These are phyloP conservation scores for western clawed frog (Xenopus tropicalis) DNA, from an alignment of 2,113 vertebrate genomes.

Conservation along the genomic window DNA sequence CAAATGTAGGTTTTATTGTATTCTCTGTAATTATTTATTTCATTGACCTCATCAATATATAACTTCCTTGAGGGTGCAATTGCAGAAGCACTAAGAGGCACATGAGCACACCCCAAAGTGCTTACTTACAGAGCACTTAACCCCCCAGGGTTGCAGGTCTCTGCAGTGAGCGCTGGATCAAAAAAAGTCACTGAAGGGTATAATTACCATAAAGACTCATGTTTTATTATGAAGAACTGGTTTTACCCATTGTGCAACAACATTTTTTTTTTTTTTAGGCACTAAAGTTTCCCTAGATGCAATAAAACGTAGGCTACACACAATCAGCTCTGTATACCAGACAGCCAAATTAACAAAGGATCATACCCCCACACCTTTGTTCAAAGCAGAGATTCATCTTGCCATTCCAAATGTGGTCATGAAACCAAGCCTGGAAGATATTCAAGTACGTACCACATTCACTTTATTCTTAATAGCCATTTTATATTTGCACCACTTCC, in stretches of 20 bases:
- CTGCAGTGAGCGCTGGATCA: no score
- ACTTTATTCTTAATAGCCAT: background rate
- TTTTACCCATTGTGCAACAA: background rate
- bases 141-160: no score
- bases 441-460: conserved; percentile 63
- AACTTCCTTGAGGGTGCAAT: no score
- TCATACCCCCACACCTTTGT: conserved; percentile 59
- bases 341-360: conserved; percentile 39
- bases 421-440: conserved; percentile 72
- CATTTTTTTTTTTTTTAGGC: conserved; percentile 55
- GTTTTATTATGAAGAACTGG: no score
- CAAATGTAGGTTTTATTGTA: conserved; percentile 63
- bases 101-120: no score
- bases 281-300: conserved; percentile 66
- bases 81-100: no score
- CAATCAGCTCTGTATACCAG: conserved; percentile 54
- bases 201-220: no score
- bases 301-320: conserved; percentile 62
- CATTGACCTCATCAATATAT: no score
- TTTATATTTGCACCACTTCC: no score
- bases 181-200: no score
- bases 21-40: background rate
- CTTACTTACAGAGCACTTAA: no score
- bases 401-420: conserved; percentile 74
- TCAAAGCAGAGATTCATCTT: conserved; percentile 69